Evolutionary conservation across 2,888 invertebrate species (phyloP).

Genomic region (Nymphalis polychloros): DNA sequence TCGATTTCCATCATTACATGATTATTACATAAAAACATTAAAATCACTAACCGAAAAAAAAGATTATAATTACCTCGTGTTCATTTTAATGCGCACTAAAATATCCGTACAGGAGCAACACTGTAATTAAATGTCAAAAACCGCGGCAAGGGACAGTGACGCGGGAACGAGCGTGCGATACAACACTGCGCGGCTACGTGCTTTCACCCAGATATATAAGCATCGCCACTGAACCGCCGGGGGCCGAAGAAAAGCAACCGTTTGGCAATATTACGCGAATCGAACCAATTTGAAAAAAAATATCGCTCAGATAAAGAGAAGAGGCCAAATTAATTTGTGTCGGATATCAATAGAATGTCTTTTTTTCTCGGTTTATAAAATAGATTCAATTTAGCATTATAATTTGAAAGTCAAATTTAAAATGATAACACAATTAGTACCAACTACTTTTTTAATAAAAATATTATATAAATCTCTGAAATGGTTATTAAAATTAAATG

Average conservation of each 20-base stretch:
- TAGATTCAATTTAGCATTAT: conserved; percentile 11
- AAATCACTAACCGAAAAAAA: conserved; percentile 25
- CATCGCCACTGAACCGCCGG: conserved; percentile 51
- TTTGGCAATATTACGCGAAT: conserved; percentile 69
- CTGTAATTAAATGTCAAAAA: conserved; percentile 48
- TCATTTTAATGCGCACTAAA: conserved; percentile 49
- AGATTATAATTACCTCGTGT: conserved; percentile 66
- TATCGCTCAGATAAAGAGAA: conserved; percentile 25
- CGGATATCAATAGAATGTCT: conserved; percentile 39
- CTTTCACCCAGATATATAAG: conserved; percentile 79
- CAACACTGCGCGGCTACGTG: conserved; percentile 58
- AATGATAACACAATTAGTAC: conserved; percentile 31
- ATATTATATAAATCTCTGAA: conserved; percentile 9
- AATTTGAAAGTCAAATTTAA: conserved; percentile 43
- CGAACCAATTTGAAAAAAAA: conserved; percentile 55
- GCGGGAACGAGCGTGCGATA: conserved; percentile 41
- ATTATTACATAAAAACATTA: conserved; percentile 6
- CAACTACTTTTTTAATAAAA: conserved; percentile 20
- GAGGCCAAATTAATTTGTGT: conserved; percentile 38
- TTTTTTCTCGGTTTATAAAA: conserved; percentile 7
- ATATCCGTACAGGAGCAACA: conserved; percentile 58
- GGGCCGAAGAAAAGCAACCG: conserved; percentile 70
- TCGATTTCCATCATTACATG: conserved; percentile 19
- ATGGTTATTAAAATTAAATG: background rate
- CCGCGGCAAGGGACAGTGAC: conserved; percentile 57